phyloP scores from a whole-genome alignment of 2,888 invertebrate species.

The Drosophila rubida region DNA sequence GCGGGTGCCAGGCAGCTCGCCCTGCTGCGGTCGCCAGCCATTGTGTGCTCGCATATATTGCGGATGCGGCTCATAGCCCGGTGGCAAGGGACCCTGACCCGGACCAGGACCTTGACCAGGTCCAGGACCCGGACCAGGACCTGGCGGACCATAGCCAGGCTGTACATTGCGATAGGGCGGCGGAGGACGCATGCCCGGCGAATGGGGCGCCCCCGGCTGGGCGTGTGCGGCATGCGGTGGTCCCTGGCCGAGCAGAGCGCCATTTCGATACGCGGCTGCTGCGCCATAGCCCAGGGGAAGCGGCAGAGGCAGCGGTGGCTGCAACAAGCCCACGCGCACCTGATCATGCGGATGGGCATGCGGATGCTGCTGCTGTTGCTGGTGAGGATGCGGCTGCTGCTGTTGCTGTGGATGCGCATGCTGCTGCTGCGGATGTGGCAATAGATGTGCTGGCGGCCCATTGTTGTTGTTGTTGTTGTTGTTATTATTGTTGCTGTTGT shows the following conservation, averaged over 20 bases:
- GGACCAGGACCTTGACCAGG: constrained; percentile 17
- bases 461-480: constrained; percentile 45
- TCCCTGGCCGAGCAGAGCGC: constrained; percentile 63
- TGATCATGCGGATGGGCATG: constrained; percentile 45
- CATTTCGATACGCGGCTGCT: constrained; percentile 41
- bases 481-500: constrained; percentile 30
- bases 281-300: constrained; percentile 41
- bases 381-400: constrained; percentile 14
- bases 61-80: constrained; percentile 60
- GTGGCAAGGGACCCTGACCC: constrained; percentile 23
- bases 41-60: constrained; percentile 71
- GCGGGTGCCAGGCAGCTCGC: constrained; percentile 82
- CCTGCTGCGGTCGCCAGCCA: constrained; percentile 77
- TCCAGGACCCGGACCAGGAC: constrained; percentile 35
- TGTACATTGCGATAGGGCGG: constrained; percentile 73
- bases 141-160: constrained; percentile 52
- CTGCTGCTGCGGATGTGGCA: constrained; percentile 52
- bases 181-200: constrained; percentile 67
- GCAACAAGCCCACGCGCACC: constrained; percentile 69
- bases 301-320: constrained; percentile 54
- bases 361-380: constrained; percentile 33
- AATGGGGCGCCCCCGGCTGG: constrained; percentile 37
- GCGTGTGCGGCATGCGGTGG: constrained; percentile 11
- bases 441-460: constrained; percentile 43
- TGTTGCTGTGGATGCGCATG: constrained; percentile 2